Conservation (phyloP, 1,140 invertebrate genomes). For the Euura lappo region DNA sequence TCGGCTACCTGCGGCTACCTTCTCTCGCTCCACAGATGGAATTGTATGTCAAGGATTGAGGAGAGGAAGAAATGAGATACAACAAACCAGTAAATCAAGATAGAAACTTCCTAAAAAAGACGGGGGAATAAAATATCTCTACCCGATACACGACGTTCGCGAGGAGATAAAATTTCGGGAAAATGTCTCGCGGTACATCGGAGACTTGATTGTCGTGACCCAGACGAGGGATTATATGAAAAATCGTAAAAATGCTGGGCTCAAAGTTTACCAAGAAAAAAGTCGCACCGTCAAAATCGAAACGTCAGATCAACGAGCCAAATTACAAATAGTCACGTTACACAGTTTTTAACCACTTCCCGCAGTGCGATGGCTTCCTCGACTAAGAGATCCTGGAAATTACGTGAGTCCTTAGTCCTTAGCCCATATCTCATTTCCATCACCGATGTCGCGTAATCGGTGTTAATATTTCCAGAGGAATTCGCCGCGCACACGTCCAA, state of each 20-base stretch:
- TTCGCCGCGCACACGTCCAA: conserved; percentile 88
- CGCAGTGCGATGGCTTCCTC: conserved; percentile 63
- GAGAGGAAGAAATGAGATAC: conserved; percentile 38
- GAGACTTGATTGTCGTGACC: no score
- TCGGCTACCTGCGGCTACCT: no score
- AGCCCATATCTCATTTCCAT: background rate
- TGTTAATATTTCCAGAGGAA: conserved; percentile 75
- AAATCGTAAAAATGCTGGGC: conserved; percentile 33
- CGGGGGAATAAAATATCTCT: background rate
- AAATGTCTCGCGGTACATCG: background rate
- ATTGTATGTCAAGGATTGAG: conserved; percentile 24
- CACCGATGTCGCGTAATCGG: background rate
- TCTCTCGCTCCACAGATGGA: conserved; percentile 20
- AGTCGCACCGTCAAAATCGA: conserved; percentile 39
- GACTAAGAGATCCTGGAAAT: conserved; percentile 67
- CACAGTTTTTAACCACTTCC: conserved; percentile 53
- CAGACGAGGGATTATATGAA: background rate
- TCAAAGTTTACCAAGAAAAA: conserved; percentile 40
- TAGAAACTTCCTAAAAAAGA: background rate
- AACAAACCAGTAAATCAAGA: conserved; percentile 24
- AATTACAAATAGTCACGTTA: conserved; percentile 45
- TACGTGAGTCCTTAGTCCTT: conserved; percentile 57
- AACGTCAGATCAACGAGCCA: conserved; percentile 35
- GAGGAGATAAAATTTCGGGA: no score
- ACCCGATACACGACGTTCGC: background rate